These are phyloP conservation scores for Mustelus asterias DNA, from an alignment of 2,113 vertebrate genomes.

Conservation along the genomic window DNA sequence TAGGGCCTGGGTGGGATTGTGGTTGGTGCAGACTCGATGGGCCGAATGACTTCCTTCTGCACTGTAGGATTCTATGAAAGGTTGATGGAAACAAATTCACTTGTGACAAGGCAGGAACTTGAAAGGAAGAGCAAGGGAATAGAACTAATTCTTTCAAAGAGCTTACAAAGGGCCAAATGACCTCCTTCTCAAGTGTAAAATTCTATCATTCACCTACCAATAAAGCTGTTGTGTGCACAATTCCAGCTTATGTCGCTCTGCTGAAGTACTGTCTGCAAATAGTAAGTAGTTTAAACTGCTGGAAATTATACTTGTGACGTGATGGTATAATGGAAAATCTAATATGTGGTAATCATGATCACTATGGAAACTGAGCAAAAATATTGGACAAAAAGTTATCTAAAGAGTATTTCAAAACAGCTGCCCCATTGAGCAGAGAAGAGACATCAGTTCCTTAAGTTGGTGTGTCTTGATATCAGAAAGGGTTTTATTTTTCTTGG, in stretches of 20 bases:
- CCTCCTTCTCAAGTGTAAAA: not conserved
- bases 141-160: not conserved
- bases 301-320: not conserved
- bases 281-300: not conserved
- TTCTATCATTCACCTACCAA: not conserved
- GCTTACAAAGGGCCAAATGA: not conserved
- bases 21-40: no score
- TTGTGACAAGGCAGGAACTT: not conserved
- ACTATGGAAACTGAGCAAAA: not conserved
- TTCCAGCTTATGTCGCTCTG: not conserved
- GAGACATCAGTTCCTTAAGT: not conserved
- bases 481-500: not conserved
- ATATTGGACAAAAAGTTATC: not conserved
- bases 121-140: not conserved
- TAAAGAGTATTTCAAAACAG: not conserved
- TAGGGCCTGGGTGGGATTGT: no score
- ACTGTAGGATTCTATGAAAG: not conserved
- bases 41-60: no score
- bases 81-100: not conserved
- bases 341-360: not conserved
- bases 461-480: not conserved
- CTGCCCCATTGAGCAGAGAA: not conserved
- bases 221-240: not conserved
- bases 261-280: not conserved
- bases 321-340: not conserved